Conservation (phyloP, 2,888 invertebrate species). For the Cephus runcator region DNA sequence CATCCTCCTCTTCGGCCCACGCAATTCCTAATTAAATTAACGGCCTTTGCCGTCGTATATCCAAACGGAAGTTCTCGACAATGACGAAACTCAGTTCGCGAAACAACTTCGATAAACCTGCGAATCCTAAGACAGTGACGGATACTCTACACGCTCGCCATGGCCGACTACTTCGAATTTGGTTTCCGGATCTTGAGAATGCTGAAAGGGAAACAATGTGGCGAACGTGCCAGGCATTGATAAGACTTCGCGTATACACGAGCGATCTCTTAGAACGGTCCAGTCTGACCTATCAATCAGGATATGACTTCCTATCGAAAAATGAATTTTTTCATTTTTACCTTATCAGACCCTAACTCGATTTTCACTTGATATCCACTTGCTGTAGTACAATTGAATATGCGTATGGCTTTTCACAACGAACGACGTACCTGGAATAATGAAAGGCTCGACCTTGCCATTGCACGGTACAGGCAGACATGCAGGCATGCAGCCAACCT, state of each 20-base stretch:
- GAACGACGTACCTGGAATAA: neutral
- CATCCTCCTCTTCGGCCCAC: neutral
- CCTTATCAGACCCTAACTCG: neutral
- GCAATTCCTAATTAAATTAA: constrained; percentile 36
- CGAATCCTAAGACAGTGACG: constrained; percentile 46
- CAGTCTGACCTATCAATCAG: neutral
- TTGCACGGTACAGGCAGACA: too few species aligned
- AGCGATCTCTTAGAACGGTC: neutral
- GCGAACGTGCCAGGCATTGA: neutral
- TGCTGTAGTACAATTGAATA: neutral
- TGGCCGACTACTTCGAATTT: constrained; percentile 16
- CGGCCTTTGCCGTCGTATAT: constrained; percentile 24
- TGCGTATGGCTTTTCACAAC: neutral
- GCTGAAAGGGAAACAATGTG: neutral
- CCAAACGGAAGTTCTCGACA: constrained; percentile 36
- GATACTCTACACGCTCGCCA: constrained; percentile 31
- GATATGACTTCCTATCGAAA: neutral
- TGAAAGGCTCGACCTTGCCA: neutral
- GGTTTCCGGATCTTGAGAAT: constrained; percentile 14
- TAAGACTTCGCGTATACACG: neutral
- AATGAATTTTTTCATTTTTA: neutral
- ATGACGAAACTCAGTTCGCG: constrained; percentile 51
- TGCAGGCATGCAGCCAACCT: neutral
- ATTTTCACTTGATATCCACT: neutral
- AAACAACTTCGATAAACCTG: constrained; percentile 46